phyloP scores from a whole-genome alignment of 53 echinoderm and acorn worm species.

The Holothuria leucospilota region DNA sequence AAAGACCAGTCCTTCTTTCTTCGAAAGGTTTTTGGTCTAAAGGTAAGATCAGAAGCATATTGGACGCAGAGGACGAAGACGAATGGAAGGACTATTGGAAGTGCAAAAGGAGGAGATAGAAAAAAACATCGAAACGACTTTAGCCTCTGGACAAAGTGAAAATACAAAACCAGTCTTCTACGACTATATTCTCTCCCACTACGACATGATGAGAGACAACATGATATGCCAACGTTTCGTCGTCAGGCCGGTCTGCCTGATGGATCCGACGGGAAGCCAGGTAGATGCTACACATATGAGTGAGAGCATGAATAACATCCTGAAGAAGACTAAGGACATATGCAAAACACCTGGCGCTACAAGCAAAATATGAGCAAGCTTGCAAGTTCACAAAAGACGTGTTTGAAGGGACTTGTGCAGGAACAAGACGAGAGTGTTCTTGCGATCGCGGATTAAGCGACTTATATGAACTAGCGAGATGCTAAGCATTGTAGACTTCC shows the following conservation, averaged over 20 bases:
- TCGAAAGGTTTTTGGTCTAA: slow-evolving; percentile 1
- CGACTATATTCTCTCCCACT: slow-evolving; percentile 3
- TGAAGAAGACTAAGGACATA: slow-evolving; percentile 2
- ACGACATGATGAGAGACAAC: neutral
- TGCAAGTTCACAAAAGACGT: neutral
- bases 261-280: neutral
- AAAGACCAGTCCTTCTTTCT: neutral
- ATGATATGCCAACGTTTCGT: neutral
- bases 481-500: neutral
- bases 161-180: neutral
- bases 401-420: neutral
- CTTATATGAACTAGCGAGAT: neutral
- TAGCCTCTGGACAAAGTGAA: neutral
- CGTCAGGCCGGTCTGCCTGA: neutral
- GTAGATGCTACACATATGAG: slow-evolving; percentile 5
- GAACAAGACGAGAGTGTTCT: neutral
- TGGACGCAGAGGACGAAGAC: neutral
- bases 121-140: too few relatives aligned
- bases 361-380: neutral
- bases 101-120: too few relatives aligned
- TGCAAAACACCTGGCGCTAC: neutral
- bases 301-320: neutral
- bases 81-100: too few relatives aligned
- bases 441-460: neutral
- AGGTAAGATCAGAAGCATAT: neutral